A percentile compares a stretch with the other conserved stretches of the same genome.
phyloP scores from a whole-genome alignment of 1,140 invertebrate species.

The Drosophila pruinosa region DNA sequence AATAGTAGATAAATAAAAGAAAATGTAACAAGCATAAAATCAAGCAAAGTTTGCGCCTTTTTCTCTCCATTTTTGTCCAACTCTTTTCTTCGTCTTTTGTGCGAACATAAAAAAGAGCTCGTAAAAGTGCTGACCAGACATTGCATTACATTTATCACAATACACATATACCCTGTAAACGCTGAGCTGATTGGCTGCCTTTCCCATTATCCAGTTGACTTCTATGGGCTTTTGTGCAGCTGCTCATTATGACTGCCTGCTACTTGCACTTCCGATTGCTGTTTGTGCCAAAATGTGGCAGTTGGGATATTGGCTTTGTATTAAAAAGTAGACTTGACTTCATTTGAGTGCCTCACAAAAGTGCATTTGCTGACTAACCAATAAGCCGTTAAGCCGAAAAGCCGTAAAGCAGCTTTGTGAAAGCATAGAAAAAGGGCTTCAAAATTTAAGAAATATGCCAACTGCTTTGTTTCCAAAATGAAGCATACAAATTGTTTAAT shows the following conservation, averaged over 20 bases:
- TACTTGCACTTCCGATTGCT: neutral
- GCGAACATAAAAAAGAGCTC: constrained; percentile 37
- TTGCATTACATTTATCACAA: constrained; percentile 13
- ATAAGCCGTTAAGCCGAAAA: neutral
- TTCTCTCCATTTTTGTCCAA: neutral
- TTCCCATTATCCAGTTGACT: neutral
- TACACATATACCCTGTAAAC: neutral
- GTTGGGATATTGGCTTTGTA: neutral
- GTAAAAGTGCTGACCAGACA: constrained; percentile 42
- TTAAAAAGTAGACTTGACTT: neutral
- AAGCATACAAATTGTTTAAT: neutral
- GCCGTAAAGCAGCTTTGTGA: neutral
- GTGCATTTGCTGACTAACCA: neutral
- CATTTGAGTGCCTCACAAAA: neutral
- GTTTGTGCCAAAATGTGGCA: neutral
- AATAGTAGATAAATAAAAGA: constrained; percentile 64
- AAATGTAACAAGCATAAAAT: constrained; percentile 29
- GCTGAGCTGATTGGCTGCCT: neutral
- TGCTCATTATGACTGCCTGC: neutral
- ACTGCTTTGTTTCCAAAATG: too few relatives aligned
- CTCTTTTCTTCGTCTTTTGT: constrained; percentile 26
- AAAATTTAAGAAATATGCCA: too few relatives aligned
- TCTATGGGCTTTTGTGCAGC: neutral
- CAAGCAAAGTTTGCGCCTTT: constrained; percentile 22
- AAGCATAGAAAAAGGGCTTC: neutral